Evolutionary conservation across 2,888 invertebrate species (phyloP).

Genomic region (Agrotis clavis): DNA sequence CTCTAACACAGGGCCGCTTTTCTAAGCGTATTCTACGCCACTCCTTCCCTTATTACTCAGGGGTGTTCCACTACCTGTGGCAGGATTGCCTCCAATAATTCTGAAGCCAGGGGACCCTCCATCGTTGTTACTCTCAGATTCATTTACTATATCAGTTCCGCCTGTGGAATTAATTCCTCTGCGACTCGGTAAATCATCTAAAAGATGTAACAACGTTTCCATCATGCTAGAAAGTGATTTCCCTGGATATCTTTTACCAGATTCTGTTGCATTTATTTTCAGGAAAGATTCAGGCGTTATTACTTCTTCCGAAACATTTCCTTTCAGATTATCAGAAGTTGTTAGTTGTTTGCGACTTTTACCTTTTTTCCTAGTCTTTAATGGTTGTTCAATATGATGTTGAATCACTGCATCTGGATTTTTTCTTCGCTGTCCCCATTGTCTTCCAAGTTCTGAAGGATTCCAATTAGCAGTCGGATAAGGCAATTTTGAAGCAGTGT

Average conservation of each 20-base stretch:
- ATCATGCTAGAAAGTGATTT: constrained; percentile 28
- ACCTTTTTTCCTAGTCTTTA: constrained; percentile 13
- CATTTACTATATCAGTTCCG: constrained; percentile 19
- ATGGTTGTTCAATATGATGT: constrained; percentile 36
- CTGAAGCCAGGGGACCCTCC: constrained; percentile 71
- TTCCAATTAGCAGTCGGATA: constrained; percentile 26
- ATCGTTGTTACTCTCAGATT: constrained; percentile 47
- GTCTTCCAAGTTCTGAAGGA: neutral
- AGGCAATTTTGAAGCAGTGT: constrained; percentile 16
- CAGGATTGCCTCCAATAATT: constrained; percentile 83
- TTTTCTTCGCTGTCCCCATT: constrained; percentile 30
- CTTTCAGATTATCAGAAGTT: neutral
- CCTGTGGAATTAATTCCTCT: constrained; percentile 29
- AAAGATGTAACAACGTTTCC: constrained; percentile 40
- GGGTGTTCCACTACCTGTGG: constrained; percentile 82
- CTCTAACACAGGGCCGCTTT: neutral
- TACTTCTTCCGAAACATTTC: neutral
- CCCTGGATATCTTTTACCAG: constrained; percentile 36
- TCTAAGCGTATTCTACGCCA: constrained; percentile 46
- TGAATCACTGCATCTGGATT: constrained; percentile 39
- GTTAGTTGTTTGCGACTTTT: neutral
- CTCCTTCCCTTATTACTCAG: constrained; percentile 80
- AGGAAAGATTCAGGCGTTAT: constrained; percentile 3
- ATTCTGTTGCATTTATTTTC: constrained; percentile 33
- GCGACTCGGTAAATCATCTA: constrained; percentile 25